These are phyloP conservation scores for Drosophila kikkawai DNA, from an alignment of 1,140 invertebrate genomes.

Conservation along the genomic window DNA sequence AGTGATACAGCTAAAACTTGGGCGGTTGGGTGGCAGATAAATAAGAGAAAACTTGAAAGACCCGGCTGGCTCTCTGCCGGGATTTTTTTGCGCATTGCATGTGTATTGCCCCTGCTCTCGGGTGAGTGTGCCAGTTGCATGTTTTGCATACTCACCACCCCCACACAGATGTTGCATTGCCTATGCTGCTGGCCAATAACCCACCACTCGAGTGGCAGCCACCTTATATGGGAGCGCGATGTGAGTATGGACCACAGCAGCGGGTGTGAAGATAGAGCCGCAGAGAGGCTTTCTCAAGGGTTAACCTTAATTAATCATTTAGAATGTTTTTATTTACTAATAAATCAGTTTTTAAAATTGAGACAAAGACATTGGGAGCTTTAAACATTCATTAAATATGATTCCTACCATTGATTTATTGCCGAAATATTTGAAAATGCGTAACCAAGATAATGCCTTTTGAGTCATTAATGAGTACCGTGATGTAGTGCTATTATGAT, in stretches of 20 bases:
- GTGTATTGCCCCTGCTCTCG: background rate
- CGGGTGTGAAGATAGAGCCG: background rate
- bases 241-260: background rate
- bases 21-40: background rate
- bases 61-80: constrained; percentile 5
- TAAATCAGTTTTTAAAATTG: background rate
- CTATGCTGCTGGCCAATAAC: background rate
- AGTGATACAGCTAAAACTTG: background rate
- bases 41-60: background rate
- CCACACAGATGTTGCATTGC: constrained; percentile 7
- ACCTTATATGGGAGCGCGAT: background rate
- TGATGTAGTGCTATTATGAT: constrained; percentile 10
- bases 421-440: background rate
- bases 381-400: background rate
- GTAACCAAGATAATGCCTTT: constrained; percentile 2
- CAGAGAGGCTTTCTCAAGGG: background rate
- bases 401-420: background rate
- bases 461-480: constrained; percentile 15
- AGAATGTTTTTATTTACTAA: background rate
- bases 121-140: constrained; percentile 7
- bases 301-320: background rate
- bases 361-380: background rate
- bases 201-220: constrained; percentile 1
- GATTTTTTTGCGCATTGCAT: background rate
- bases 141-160: constrained; percentile 14